Evolutionary conservation across 1,140 invertebrate genomes (phyloP).

Genomic region (Sarcophaga peregrina): DNA sequence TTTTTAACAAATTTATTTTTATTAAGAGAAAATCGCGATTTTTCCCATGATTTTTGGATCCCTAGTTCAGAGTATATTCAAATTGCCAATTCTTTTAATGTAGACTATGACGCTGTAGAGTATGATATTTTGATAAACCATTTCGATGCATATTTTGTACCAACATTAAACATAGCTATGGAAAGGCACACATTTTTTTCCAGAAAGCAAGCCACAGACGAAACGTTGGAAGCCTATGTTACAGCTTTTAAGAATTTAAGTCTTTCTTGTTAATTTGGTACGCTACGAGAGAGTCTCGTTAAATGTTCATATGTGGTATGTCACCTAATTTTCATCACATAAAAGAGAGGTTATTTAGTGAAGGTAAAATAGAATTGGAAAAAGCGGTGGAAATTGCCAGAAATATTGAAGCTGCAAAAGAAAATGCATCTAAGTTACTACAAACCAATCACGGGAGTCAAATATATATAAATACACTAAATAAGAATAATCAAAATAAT

Average conservation of each 20-base stretch:
- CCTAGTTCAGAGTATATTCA: too few relatives aligned
- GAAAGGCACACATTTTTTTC: conserved; percentile 53
- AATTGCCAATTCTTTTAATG: not conserved
- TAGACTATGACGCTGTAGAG: not conserved
- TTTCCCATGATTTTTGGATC: too few relatives aligned
- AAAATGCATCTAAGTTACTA: not conserved
- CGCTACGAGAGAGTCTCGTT: conserved; percentile 46
- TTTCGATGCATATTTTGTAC: conserved; percentile 45
- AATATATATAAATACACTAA: not conserved
- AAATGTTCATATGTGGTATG: conserved; percentile 49
- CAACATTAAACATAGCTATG: conserved; percentile 51
- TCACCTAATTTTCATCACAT: not conserved
- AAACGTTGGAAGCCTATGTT: conserved; percentile 50
- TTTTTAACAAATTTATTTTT: too few relatives aligned
- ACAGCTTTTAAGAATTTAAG: conserved; percentile 50
- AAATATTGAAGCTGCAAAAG: conserved; percentile 24
- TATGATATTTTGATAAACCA: not conserved
- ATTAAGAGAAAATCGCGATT: too few relatives aligned
- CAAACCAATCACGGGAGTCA: not conserved
- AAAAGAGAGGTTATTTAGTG: conserved; percentile 31
- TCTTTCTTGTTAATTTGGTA: conserved; percentile 50
- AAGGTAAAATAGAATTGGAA: conserved; percentile 38
- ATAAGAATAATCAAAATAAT: not conserved
- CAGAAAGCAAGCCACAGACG: conserved; percentile 48
- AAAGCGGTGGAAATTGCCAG: conserved; percentile 42